Evolutionary conservation across 2,797 vertebrate genomes (phyloP), one percentile per base, ranked within the genome.

Genomic region (Scyliorhinus canicula): DNA sequence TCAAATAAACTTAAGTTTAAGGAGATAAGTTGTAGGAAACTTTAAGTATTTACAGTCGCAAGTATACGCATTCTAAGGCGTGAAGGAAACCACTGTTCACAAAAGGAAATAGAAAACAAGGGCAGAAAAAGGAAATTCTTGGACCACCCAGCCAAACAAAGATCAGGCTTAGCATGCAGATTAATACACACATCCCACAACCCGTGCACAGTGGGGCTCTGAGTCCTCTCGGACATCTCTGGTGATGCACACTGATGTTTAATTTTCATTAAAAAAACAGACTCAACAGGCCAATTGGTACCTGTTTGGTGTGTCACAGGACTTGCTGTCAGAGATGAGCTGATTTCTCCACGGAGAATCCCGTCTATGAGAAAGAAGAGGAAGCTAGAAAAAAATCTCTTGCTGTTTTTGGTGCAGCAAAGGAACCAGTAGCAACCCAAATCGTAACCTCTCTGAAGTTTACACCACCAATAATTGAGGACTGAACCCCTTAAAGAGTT

Each of bases 271-370:
- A 40, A 3, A 40, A 24, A 65, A 91, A 65, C 97, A 97, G 97
- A 97, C 95, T 96, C 96, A 97, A 97, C 97, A 96, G 97, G 96
- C 97, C 97, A 96, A 95, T 96, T 94, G 93, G 97, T 99, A 98
- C 98, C 98, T 98, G 98, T 96, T 98, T 97, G 98, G 97, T 96
- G 98, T 97, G 97, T 98, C 98, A 97, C 95, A 97, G 97, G 97
- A 97, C 97, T 97, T 97, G 97, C 97, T 98, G 97, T 98, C 98
- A 98, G 98, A 98, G 98, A 96, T 97, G 97, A 97, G 97, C 96
- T 98, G 97, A 97, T 97, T 98, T 98, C 98, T 98, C 98, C 98
- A 98, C 16, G 98, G 97, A 98, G 98, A 97, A 97, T 98, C 98
- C 97, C 98, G 97, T 98, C 98, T 98, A 98, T 82, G 98, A 98